Evolutionary conservation across 2,113 vertebrate species (phyloP).

Genomic region (Romanogobio albipinnatus): DNA sequence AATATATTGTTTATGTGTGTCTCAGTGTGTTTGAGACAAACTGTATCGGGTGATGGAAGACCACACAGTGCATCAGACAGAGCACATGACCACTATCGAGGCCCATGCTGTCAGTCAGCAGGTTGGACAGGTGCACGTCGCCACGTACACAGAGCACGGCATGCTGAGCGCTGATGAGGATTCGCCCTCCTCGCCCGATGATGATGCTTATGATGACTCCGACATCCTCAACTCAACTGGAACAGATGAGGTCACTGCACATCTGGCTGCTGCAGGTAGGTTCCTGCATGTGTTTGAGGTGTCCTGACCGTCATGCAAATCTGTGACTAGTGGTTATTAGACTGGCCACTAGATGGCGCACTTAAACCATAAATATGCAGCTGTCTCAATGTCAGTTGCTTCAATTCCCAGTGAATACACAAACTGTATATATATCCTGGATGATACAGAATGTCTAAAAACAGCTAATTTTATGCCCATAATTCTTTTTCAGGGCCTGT

Average conservation of each 20-base stretch:
- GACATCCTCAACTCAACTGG: slow-evolving; percentile 98
- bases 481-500: slow-evolving; percentile 85
- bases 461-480: not conserved
- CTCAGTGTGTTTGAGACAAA: slow-evolving; percentile 60
- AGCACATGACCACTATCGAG: slow-evolving; percentile 97
- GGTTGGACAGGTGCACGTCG: slow-evolving; percentile 91
- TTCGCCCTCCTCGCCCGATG: slow-evolving; percentile 93
- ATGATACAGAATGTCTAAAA: not conserved
- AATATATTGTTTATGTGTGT: slow-evolving; percentile 25
- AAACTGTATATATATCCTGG: not conserved
- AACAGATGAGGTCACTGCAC: slow-evolving; percentile 92
- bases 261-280: slow-evolving; percentile 95
- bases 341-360: slow-evolving; percentile 12
- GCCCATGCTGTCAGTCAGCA: slow-evolving; percentile 93
- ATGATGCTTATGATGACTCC: slow-evolving; percentile 94
- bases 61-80: slow-evolving; percentile 85
- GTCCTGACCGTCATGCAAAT: not conserved
- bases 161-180: slow-evolving; percentile 97
- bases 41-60: slow-evolving; percentile 87
- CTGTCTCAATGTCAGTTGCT: not conserved
- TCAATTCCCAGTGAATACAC: not conserved
- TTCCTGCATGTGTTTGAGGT: not conserved
- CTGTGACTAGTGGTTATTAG: not conserved
- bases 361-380: not conserved
- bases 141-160: slow-evolving; percentile 90